Percentiles rank a stretch among this genome's conserved stretches.
These are phyloP conservation scores for Indicator maculatus DNA, from an alignment of 2,113 vertebrate species.

Conservation along the genomic window DNA sequence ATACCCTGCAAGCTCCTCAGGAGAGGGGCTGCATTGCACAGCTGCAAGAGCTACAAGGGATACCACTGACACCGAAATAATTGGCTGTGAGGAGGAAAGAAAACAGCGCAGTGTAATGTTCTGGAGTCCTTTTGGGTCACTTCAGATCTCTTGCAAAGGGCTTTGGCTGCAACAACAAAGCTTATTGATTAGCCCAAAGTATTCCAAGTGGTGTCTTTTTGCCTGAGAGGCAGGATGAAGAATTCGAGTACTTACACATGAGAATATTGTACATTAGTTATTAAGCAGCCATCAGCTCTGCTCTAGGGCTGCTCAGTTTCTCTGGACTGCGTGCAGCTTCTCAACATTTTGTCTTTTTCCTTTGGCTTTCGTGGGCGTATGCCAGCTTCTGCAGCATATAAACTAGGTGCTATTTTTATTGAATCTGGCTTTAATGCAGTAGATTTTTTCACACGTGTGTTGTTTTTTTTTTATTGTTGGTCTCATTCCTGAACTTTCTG, in stretches of 20 bases:
- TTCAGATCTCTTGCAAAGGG: neutral
- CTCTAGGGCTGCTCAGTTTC: neutral
- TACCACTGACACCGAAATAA: neutral
- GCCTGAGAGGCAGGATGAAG: neutral
- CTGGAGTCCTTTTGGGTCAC: neutral
- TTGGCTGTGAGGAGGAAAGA: neutral
- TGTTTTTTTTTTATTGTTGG: conserved; percentile 42
- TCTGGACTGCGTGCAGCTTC: neutral
- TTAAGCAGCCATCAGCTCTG: neutral
- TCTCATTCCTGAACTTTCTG: conserved; percentile 65
- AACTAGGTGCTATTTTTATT: conserved; percentile 71
- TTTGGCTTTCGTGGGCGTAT: neutral
- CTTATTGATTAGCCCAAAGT: neutral
- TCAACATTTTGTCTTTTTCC: conserved; percentile 20
- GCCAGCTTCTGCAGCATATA: conserved; percentile 62
- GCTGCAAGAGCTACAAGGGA: neutral
- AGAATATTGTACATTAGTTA: neutral
- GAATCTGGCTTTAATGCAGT: conserved; percentile 60
- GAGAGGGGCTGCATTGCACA: neutral
- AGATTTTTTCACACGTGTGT: conserved; percentile 64
- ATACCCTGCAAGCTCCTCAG: neutral
- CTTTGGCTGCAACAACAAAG: conserved; percentile 32
- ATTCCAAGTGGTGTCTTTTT: neutral
- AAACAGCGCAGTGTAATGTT: neutral
- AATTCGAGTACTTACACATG: neutral